Base-by-base conservation (phyloP, 2,113 vertebrate species). In the Callithrix jacchus region DNA sequence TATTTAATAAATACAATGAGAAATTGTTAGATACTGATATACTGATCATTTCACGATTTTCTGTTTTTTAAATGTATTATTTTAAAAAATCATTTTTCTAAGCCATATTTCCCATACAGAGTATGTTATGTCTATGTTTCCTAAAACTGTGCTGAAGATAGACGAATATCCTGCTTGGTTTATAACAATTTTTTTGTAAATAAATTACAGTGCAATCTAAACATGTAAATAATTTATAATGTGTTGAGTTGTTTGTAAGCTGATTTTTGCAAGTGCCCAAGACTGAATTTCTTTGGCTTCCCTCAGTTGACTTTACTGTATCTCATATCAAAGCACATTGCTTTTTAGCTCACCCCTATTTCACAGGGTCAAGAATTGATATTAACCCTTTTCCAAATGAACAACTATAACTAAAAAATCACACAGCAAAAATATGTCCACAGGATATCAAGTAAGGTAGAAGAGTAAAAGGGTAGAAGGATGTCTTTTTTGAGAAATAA, bases 311-410 rank as follows among this genome's bases (percentile, higher is more conserved):
- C 83, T 96, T 93, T 77, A 73, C 68, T 49, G 45, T 93, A 98
- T 90, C 94, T 97, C 77, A 93, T 1, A 96, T 91, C 18, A 73
- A 95, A 92, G 83, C 93, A 98, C 91, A 96, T 89, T 98, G 96
- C 77, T 97, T 97, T 97, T 97, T 86, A 92, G 97, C 97, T 98
- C 96, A 97, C 97, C 97, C 94, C 89, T 96, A 98, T 98, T 98
- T 98, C 98, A 98, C 37, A 91, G 94, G 98, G 98, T 97, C 30
- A 91, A 91, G 93, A 95, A 98, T 83, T 98, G 97, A 97, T 98
- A 97, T 97, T 97, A 98, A 98, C 89, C 95, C 95, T 97, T 97
- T 98, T 97, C 93, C 96, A 96, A 94, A 70, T 1, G 83, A 97
- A 87, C 86, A 96, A 77, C 87, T 96, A n/a, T 90, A 73, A 76